Base-by-base conservation (phyloP, 1,140 invertebrate species). In the Lethrus apterus region DNA sequence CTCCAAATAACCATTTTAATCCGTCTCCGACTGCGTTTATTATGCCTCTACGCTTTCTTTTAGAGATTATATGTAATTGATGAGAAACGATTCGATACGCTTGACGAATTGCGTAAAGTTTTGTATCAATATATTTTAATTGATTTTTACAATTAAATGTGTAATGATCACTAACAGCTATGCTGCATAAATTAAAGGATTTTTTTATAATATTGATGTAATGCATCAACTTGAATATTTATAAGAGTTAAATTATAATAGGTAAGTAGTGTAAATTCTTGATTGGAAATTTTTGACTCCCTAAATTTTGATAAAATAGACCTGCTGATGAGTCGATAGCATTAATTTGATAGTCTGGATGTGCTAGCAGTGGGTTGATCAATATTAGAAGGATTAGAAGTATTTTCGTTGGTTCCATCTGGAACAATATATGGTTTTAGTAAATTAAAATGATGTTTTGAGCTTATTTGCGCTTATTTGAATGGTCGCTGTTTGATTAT, bases 1-100 rank as follows among this genome's bases (percentile, higher is more conserved):
- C 44, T n/a, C 59, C 59, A 15, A 62, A 58, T 5, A 58, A 29
- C 51, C 50, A 64, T 46, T 62, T 62, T 2, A 59, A 30, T 4
- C 46, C 20, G 4, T 54, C 38, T 15, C 51, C 45, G 10, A 60
- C 15, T 20, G 51, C 55, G 45, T 60, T 55, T 13, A 59, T 14
- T 9, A 59, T 3, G 44, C 58, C 55, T 24, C 52, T 44, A 48
- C 51, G 52, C 32, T 34, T 35, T 10, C 52, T 41, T 18, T 26
- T 42, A 11, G n/a, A 7, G 4, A 21, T 35, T 14, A 44, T 31
- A 4, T 23, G 40, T 45, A 23, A 2, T 11, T 29, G 23, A 20
- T 35, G 45, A 7, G 45, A 29, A 4, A 46, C 14, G 7, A 31
- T 40, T 2, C 20, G 10, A 15, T 30, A 46, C 2, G 24, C 11